Base-by-base conservation (phyloP, 1,140 invertebrate species). In the Adelges cooleyi region DNA sequence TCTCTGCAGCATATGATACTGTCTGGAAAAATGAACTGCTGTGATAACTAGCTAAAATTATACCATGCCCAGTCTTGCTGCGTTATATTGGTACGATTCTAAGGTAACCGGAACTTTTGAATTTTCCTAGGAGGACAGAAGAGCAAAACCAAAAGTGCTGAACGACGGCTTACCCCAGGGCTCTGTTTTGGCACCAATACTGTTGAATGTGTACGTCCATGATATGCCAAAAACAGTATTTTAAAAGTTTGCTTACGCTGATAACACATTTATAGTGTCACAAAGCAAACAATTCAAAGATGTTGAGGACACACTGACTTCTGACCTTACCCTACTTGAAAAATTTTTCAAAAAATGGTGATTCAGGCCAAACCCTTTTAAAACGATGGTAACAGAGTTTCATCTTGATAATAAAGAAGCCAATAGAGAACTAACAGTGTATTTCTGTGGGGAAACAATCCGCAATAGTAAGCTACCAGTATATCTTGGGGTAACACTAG, bases 1-100 rank as follows among this genome's bases (percentile, higher is more conserved):
- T 67, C 15, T 59, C 52, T 15, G 52, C 67, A 25, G 65, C 67
- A 54, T 68, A 68, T 53, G 67, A 68, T 27, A 67, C 56, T 15
- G 59, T 67, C 4, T 48, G n/a, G 17, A 48, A 48, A 48, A 48
- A 48, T 20, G 3, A 20, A 48, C 18, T 48, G 18, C 18, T 48
- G 18, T 48, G 44, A 17, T 15, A 4, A n/a, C 4, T 25, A 27
- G 8, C 17, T 15, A 59, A 44, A 40, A 49, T 33, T 15, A 48
- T 65, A 40, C 3, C 40, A 22, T 59, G 29, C 15, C 25, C 17
- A 44, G 25, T 44, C 15, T n/a, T 65, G 27, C 29, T 49, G 9
- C 13, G 9, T 13, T 36, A 66, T 42, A 38, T 48, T n/a, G n/a
- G 23, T 11, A 65, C 2, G 11, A 44, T 42, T 36, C 22, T 52